Conservation (phyloP, 1,140 invertebrate genomes). For the Tenebrio molitor region DNA sequence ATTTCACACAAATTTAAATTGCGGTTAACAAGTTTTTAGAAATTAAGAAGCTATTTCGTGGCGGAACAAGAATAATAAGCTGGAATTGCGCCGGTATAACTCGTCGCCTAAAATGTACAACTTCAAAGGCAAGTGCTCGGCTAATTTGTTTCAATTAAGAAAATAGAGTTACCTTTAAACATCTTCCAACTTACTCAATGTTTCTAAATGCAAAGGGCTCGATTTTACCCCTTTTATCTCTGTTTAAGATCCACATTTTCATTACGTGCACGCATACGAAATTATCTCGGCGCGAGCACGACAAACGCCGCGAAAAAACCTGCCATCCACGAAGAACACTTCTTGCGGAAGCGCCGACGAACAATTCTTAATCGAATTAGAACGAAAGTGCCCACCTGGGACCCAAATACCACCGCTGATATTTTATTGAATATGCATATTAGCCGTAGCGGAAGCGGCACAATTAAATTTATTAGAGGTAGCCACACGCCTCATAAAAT, state of each 20-base stretch:
- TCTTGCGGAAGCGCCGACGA: not conserved
- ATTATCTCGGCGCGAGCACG: conserved; percentile 1
- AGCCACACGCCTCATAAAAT: conserved; percentile 36
- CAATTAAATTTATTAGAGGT: conserved; percentile 32
- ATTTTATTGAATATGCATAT: conserved; percentile 22
- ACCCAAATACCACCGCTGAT: not conserved
- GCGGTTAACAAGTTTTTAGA: conserved; percentile 61
- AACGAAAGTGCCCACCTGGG: conserved; percentile 12
- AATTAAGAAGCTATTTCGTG: conserved; percentile 60
- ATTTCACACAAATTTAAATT: conserved; percentile 59
- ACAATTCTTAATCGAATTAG: conserved; percentile 9
- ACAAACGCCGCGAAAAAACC: not conserved
- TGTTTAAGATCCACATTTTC: conserved; percentile 36
- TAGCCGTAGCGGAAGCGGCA: conserved; percentile 11
- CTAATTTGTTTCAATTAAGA: conserved; percentile 61
- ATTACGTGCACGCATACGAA: conserved; percentile 20
- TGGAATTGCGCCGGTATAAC: conserved; percentile 50
- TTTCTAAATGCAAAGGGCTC: conserved; percentile 48
- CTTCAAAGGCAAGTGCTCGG: conserved; percentile 54
- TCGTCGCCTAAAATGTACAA: conserved; percentile 52
- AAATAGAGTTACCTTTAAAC: conserved; percentile 59
- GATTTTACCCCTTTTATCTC: conserved; percentile 45
- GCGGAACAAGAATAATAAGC: conserved; percentile 58
- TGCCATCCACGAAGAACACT: no score
- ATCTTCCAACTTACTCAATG: conserved; percentile 48